Base-by-base conservation (phyloP, 2,113 vertebrate genomes). In the Bos taurus region DNA sequence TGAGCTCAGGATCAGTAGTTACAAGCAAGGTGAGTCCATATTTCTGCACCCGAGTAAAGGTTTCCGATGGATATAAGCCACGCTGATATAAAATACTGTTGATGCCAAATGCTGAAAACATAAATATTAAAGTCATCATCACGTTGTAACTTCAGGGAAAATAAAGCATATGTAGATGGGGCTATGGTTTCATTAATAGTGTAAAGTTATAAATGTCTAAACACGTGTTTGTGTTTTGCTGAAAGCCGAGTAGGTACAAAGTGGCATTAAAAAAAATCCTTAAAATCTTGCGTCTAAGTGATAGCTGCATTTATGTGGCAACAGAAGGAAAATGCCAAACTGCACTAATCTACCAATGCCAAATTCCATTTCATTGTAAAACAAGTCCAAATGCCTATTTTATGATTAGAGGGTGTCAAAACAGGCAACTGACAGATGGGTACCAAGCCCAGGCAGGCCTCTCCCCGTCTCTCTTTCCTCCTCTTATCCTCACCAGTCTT, bases 81-180 rank as follows among this genome's bases (percentile, higher is more conserved):
- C 99, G 99, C 98, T 99, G 99, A 98, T 99, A 99, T 60, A 99
- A 98, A 98, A 99, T 99, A 97, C 99, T 99, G 98, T 99, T 99
- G 98, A 99, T 99, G 33, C 99, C 99, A 95, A 99, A 99, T 0
- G 99, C 99, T 99, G 98, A 2, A 94, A 94, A 33, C 26, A 52
- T 88, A 95, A 95, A 95, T 10, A 46, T 57, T 33, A 28, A 46
- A 87, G 33, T 30, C 26, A 54, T 15, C 30, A 19, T 30, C 77
- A 56, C 3, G 36, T 30, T n/a, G 25, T 60, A 67, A n/a, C 12
- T 74, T 11, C 1, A 13, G 17, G 28, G 23, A 40, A 88, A 95
- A 83, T 26, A 48, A 91, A 81, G 46, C 16, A 12, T 14, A n/a
- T 71, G 62, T 50, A 74, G 28, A 60, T 36, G 36, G 59, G 52